Percentiles rank a stretch among this genome's conserved stretches.
phyloP scores from a whole-genome alignment of 1,140 invertebrate genomes.

The Lycorma delicatula region DNA sequence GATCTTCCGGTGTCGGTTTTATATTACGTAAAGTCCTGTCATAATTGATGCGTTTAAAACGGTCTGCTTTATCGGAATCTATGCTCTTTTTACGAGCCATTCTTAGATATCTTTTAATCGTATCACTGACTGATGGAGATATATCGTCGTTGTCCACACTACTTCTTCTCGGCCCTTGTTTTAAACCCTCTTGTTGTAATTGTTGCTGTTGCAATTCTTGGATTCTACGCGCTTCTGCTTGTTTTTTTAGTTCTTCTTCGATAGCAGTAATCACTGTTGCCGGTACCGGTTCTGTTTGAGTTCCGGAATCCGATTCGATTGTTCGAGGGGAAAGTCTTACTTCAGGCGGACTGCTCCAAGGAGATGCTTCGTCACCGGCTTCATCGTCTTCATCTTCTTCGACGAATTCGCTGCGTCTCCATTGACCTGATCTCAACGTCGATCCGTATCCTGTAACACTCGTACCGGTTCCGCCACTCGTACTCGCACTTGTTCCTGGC shows the following conservation, averaged over 20 bases:
- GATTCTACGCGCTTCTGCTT: constrained; percentile 19
- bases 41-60: constrained; percentile 81
- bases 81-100: constrained; percentile 80
- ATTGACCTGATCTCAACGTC: not conserved
- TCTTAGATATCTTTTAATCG: constrained; percentile 69
- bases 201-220: constrained; percentile 37
- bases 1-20: constrained; percentile 65
- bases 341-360: constrained; percentile 30
- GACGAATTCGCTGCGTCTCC: constrained; percentile 12
- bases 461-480: not conserved
- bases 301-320: constrained; percentile 51
- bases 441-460: not conserved
- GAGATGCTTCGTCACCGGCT: constrained; percentile 37
- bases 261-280: constrained; percentile 43
- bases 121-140: constrained; percentile 74
- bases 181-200: constrained; percentile 33
- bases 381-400: constrained; percentile 34
- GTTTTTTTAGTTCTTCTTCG: constrained; percentile 41
- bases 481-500: constrained; percentile 17
- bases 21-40: constrained; percentile 76
- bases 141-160: constrained; percentile 75
- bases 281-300: constrained; percentile 51
- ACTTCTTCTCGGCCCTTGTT: constrained; percentile 46
- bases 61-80: constrained; percentile 66
- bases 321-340: constrained; percentile 49